Percentiles rank a stretch among this genome's conserved stretches.
Evolutionary conservation across 2,888 invertebrate genomes (phyloP).

Genomic region (Eurytoma adleriae): DNA sequence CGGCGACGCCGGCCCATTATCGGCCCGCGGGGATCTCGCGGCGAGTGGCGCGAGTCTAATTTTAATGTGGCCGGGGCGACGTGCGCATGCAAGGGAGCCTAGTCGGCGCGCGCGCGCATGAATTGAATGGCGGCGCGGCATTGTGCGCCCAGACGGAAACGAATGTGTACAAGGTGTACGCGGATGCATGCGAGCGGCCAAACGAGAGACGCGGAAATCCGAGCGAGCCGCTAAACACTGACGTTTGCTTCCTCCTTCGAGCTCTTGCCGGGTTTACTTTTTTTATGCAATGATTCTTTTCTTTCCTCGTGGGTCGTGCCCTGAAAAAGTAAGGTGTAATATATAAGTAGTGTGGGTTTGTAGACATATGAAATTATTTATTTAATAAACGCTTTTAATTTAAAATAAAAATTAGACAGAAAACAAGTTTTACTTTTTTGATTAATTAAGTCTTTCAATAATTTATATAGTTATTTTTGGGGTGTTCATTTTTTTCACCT

Average conservation of each 20-base stretch:
- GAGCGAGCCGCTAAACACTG: neutral
- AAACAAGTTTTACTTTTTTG: too few relatives aligned
- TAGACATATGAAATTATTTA: too few relatives aligned
- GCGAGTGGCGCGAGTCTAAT: conserved; percentile 51
- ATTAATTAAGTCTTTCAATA: too few relatives aligned
- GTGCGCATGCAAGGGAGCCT: neutral
- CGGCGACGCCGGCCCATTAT: conserved; percentile 38
- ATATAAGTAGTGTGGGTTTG: too few relatives aligned
- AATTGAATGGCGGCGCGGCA: conserved; percentile 48
- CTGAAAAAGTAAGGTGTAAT: too few relatives aligned
- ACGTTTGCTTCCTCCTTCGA: conserved; percentile 33
- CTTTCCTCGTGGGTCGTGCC: too few relatives aligned
- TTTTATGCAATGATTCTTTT: too few relatives aligned
- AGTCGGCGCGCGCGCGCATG: conserved; percentile 15
- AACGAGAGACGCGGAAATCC: conserved; percentile 47
- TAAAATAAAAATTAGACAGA: too few relatives aligned
- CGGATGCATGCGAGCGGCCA: conserved; percentile 10
- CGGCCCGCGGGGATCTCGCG: conserved; percentile 36
- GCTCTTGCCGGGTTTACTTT: neutral
- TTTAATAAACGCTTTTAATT: too few relatives aligned
- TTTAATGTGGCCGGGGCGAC: conserved; percentile 47
- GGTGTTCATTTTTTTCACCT: too few relatives aligned
- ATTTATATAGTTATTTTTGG: too few relatives aligned
- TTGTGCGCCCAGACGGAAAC: conserved; percentile 51
- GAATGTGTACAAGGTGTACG: conserved; percentile 51